Base-by-base conservation (phyloP, 2,113 vertebrate genomes). In the Planiliza haematocheilus region DNA sequence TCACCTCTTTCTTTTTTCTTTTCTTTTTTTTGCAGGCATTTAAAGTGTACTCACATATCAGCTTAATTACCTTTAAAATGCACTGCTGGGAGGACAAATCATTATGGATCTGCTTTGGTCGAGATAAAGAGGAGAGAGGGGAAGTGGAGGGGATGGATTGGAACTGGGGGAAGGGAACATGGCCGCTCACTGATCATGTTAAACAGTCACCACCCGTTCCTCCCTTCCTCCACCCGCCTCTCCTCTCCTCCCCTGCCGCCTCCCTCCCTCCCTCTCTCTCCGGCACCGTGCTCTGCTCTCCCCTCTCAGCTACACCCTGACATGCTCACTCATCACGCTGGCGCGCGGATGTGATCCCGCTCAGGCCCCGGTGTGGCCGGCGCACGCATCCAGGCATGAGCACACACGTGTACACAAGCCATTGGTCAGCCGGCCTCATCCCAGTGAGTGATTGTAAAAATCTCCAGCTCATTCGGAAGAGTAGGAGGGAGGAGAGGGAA, bases 161-260 rank as follows among this genome's bases (percentile, higher is more conserved):
- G 79, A 63, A 67, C 75, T 66, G 76, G 77, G 88, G 86, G 85
- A 83, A 64, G 89, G 89, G 88, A 82, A 82, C 71, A 85, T 84
- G 87, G 84, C 83, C 81, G 88, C 69, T 77, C 76, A 83, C 55
- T 89, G 89, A 92, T 93, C 84, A 89, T 85, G 83, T 93, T 90
- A 90, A 92, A 86, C 76, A 88, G 86, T 86, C 84, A 75, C 83
- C 83, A 84, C 82, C 86, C 66, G 37, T 79, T 88, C 73, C 62
- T 67, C 56, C 79, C 80, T 67, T 80, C 78, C 65, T 70, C 82
- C 78, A 79, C 77, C 74, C 83, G 11, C 60, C 56, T 41, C 67
- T 63, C 55, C 57, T 72, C 76, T 70, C 84, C 76, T 53, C 86
- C 78, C 81, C 24, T 30, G 3, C 24, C 24, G 3, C 24, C 24